Evolutionary conservation across 1,140 invertebrate genomes (phyloP), one percentile per base, ranked within the genome.

Genomic region (Aphelenchoides fujianensis): DNA sequence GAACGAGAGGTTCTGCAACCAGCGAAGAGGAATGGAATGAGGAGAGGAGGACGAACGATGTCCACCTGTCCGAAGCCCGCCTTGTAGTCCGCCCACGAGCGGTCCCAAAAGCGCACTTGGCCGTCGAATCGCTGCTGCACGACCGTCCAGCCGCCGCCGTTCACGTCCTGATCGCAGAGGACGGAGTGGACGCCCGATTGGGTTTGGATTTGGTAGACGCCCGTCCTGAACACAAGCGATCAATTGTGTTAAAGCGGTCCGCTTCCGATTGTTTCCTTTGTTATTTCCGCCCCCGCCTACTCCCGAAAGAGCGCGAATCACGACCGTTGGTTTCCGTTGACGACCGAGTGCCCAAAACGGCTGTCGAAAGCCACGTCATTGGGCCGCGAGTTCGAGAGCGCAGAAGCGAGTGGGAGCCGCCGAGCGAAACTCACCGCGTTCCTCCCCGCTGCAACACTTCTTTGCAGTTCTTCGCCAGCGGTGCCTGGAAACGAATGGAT

Each of bases 71-170:
- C 70, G 36, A 72, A 72, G 0, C 70, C 70, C 54, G 48, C 61
- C 34, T 31, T 2, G 41, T 74, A 72, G 27, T 72, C 70, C 12
- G 35, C 48, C 70, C 70, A 72, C n/a, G 27, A 61, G 2, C 70
- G 27, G 55, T 72, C 74, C 70, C 70, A 72, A 74, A 72, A 72
- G 3, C 27, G n/a, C 36, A 19, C 23, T 5, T 7, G n/a, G 23
- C 70, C 70, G 30, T 72, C 71, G 3, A 73, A 3, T 53, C 70
- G 32, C 7, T 72, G 70, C 28, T 72, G 70, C 27, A 72, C 30
- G 0, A 72, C 70, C 0, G 70, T 72, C 70, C 70, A 72, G 12
- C 70, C 70, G 19, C 70, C 70, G 23, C 52, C 70, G 19, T 62
- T 5, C 19, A 27, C 9, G 59, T 72, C 23, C 30, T 74, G 71